Conservation (phyloP, 2,113 vertebrate species). For the Dicerorhinus sumatrensis region DNA sequence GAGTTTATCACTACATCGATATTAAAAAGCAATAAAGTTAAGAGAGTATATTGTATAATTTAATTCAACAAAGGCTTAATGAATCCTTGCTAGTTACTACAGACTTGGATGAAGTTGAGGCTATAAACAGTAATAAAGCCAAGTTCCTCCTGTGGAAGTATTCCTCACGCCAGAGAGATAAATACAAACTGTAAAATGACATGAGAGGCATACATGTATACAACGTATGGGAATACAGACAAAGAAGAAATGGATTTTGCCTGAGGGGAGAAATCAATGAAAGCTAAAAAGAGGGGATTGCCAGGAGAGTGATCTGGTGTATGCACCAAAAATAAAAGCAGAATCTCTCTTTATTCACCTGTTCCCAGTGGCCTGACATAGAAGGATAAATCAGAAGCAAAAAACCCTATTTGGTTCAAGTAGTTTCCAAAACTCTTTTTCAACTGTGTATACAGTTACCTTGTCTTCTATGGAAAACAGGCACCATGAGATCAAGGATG, state of each 20-base stretch:
- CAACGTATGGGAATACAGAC: not conserved
- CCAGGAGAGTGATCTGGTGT: not conserved
- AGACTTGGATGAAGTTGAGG: not conserved
- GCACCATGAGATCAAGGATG: not conserved
- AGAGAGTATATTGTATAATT: not conserved
- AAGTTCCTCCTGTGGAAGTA: not conserved
- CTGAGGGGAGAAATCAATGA: not conserved
- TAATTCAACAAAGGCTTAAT: constrained; percentile 45
- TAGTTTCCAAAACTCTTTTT: constrained; percentile 47
- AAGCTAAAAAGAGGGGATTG: not conserved
- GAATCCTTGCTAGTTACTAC: not conserved
- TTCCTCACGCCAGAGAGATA: constrained; percentile 28
- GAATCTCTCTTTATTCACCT: not conserved
- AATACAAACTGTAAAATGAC: constrained; percentile 25
- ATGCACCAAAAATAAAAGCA: not conserved
- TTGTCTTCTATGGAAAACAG: not conserved
- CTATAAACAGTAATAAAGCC: not conserved
- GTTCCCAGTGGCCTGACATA: not conserved
- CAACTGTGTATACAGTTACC: not conserved
- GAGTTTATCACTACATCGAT: not conserved
- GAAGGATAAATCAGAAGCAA: not conserved
- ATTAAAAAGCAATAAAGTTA: not conserved
- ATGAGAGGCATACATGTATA: not conserved
- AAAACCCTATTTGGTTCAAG: not conserved
- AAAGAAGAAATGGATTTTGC: constrained; percentile 3